A percentile compares a stretch with the other conserved stretches of the same genome.
Conservation (phyloP, 2,888 invertebrate genomes). For the Morpho helenor region DNA sequence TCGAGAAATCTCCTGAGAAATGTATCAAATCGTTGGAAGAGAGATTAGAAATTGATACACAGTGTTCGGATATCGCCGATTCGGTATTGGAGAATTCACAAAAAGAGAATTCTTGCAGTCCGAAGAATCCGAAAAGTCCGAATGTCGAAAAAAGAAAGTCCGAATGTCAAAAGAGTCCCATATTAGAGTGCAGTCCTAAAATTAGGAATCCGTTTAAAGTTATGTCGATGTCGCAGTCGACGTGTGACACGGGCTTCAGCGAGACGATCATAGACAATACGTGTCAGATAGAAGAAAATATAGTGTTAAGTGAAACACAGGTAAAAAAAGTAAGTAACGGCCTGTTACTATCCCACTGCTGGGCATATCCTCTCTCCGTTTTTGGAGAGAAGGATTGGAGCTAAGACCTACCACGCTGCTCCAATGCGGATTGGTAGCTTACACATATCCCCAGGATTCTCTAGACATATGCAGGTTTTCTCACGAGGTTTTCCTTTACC, state of each 20-base stretch:
- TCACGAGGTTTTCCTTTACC: too few species aligned
- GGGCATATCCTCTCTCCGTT: too few species aligned
- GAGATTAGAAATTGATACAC: conserved; percentile 33
- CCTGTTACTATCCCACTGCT: too few species aligned
- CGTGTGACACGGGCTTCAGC: conserved; percentile 32
- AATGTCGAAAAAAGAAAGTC: too few species aligned
- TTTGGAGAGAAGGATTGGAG: too few species aligned
- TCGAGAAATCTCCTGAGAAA: conserved; percentile 46
- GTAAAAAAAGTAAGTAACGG: conserved; percentile 30
- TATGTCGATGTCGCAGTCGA: conserved; percentile 28
- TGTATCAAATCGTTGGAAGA: conserved; percentile 16
- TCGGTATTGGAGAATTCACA: conserved; percentile 49
- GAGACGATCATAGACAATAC: conserved; percentile 63
- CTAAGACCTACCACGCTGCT: too few species aligned
- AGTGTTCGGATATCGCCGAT: conserved; percentile 33
- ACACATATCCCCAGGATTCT: too few species aligned
- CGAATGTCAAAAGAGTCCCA: conserved; percentile 43
- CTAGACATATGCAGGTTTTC: too few species aligned
- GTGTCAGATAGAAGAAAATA: conserved; percentile 51
- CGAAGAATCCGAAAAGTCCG: too few species aligned
- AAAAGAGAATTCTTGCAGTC: conserved; percentile 25
- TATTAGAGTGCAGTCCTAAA: conserved; percentile 45
- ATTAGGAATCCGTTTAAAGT: conserved; percentile 40
- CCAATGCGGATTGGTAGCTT: too few species aligned
- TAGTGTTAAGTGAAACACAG: conserved; percentile 53